Evolutionary conservation across 1,140 invertebrate species (phyloP).

Genomic region (Lepidurus apus): DNA sequence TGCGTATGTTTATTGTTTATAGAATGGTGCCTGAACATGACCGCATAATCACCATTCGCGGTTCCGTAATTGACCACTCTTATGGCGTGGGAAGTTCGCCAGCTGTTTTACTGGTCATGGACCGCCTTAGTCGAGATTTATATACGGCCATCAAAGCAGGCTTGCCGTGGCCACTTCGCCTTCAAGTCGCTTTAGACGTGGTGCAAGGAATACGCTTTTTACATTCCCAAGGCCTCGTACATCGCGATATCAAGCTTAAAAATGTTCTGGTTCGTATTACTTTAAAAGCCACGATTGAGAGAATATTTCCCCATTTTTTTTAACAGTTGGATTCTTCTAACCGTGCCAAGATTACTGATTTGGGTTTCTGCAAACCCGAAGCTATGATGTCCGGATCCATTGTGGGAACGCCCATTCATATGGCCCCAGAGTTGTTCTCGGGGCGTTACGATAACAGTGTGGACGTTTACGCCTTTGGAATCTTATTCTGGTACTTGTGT

Average conservation of each 20-base stretch:
- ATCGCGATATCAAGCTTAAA: constrained; percentile 85
- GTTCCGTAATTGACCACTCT: constrained; percentile 75
- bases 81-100: constrained; percentile 62
- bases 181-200: constrained; percentile 74
- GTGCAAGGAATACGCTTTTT: constrained; percentile 78
- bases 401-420: constrained; percentile 84
- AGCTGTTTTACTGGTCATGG: constrained; percentile 75
- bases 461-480: constrained; percentile 86
- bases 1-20: constrained; percentile 13
- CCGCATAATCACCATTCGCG: constrained; percentile 69
- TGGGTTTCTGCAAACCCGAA: constrained; percentile 86
- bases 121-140: constrained; percentile 65
- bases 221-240: constrained; percentile 79
- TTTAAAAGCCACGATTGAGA: constrained; percentile 28
- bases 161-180: constrained; percentile 59
- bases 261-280: constrained; percentile 64
- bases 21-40: constrained; percentile 79
- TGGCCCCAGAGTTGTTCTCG: constrained; percentile 82
- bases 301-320: constrained; percentile 19
- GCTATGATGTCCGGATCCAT: constrained; percentile 81
- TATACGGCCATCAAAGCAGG: constrained; percentile 70
- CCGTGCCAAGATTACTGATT: constrained; percentile 77
- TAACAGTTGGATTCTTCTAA: constrained; percentile 61
- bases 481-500: constrained; percentile 87
- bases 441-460: constrained; percentile 78